phyloP scores from a whole-genome alignment of 2,888 invertebrate genomes.

The Ischnura elegans region DNA sequence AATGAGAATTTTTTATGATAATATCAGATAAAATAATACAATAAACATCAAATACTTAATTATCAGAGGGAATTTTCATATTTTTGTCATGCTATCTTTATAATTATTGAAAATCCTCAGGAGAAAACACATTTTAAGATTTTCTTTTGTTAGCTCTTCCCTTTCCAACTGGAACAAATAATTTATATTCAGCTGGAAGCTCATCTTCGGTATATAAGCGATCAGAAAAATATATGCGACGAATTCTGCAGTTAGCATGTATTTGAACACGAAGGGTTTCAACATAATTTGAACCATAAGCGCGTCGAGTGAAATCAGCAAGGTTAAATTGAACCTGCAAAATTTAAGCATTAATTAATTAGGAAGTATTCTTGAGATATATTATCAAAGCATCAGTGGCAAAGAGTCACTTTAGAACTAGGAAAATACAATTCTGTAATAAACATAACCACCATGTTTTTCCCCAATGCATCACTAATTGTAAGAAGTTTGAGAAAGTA shows the following conservation, averaged over 20 bases:
- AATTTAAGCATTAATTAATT: background rate
- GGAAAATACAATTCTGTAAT: too few relatives aligned
- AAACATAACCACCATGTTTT: too few relatives aligned
- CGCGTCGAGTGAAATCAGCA: conserved; percentile 94
- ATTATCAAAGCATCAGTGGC: too few relatives aligned
- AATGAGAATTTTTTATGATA: too few relatives aligned
- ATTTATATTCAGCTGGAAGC: conserved; percentile 95
- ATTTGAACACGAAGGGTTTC: conserved; percentile 96
- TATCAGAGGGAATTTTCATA: background rate
- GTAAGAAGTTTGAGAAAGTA: too few relatives aligned
- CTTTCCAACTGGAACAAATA: conserved; percentile 87
- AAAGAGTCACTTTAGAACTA: too few relatives aligned
- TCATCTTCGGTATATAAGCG: conserved; percentile 96
- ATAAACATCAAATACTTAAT: background rate
- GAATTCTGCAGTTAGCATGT: conserved; percentile 96
- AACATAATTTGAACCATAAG: conserved; percentile 96
- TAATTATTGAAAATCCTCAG: background rate
- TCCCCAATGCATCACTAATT: too few relatives aligned
- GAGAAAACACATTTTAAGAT: background rate
- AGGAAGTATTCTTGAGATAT: too few relatives aligned
- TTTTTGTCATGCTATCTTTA: background rate
- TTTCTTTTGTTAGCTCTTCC: background rate
- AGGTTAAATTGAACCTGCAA: conserved; percentile 93
- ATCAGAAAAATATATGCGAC: conserved; percentile 96
- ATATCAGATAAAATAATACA: background rate